phyloP scores from a whole-genome alignment of 1,140 invertebrate species.

The Zaprionus inermis region DNA sequence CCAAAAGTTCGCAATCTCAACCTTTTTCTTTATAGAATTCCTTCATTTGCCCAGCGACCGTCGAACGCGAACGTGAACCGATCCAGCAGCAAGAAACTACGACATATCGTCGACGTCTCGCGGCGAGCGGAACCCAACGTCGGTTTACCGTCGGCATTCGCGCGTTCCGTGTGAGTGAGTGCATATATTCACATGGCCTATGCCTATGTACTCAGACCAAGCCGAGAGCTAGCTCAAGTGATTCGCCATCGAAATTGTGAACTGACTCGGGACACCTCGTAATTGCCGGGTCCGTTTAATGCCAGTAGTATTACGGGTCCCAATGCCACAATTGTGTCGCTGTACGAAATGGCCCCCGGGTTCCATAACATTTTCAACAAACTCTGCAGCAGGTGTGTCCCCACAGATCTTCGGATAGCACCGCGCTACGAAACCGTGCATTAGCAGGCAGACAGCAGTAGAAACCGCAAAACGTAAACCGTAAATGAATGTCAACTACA shows the following conservation, averaged over 20 bases:
- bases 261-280: not conserved
- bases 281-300: slow-evolving; percentile 28
- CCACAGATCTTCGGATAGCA: slow-evolving; percentile 26
- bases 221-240: slow-evolving; percentile 13
- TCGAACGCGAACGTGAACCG: slow-evolving; percentile 46
- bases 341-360: slow-evolving; percentile 24
- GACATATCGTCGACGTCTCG: slow-evolving; percentile 10
- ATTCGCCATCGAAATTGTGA: not conserved
- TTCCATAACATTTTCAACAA: slow-evolving; percentile 21
- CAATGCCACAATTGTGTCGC: slow-evolving; percentile 49
- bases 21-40: slow-evolving; percentile 36
- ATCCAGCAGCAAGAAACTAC: slow-evolving; percentile 15
- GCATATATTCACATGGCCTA: slow-evolving; percentile 16
- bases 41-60: slow-evolving; percentile 73
- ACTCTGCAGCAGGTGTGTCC: slow-evolving; percentile 23
- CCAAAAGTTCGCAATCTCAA: slow-evolving; percentile 59
- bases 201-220: not conserved
- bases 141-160: slow-evolving; percentile 78
- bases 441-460: slow-evolving; percentile 16
- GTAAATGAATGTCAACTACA: slow-evolving; percentile 34
- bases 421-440: slow-evolving; percentile 28
- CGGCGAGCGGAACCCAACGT: slow-evolving; percentile 18
- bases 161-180: slow-evolving; percentile 46
- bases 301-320: slow-evolving; percentile 16
- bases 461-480: slow-evolving; percentile 22